Evolutionary conservation across 2,113 vertebrate genomes (phyloP), one percentile per base, ranked within the genome.

Genomic region (Pedetes capensis): DNA sequence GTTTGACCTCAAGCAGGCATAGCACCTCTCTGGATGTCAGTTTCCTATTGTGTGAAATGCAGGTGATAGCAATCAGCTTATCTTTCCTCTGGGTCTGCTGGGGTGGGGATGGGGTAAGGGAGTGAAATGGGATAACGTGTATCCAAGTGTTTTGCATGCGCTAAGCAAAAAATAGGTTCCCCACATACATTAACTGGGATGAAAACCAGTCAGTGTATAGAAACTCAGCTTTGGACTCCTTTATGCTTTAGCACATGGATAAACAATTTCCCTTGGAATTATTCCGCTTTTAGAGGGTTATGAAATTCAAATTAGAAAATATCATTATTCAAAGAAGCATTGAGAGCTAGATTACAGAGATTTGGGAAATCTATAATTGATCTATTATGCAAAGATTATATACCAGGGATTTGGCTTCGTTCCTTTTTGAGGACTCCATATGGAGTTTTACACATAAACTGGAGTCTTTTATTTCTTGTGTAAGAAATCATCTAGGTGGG

Each of bases 221-320:
- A 87, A 61, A 55, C 9, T 16, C 66, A 53, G 87, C 74, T 53
- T 64, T 69, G 39, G 39, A 37, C 59, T 37, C 42, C 57, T 87
- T 91, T 59, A 47, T 23, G 29, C 37, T 66, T 84, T 13, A 75
- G 57, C 23, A 14, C 2, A 6, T 55, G 66, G 95, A 6, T 78
- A 94, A 95, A 61, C 37, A 94, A 83, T 94, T 87, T 78, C 92
- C 72, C 11, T 84, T 55, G 49, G 53, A 97, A 96, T 88, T 89
- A 22, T 29, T 69, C 90, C 29, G 83, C 89, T 96, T 97, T 95
- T 64, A 90, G 49, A 96, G 87, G 78, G 63, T 87, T 95, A 91
- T 95, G 55, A 83, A 37, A 95, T 92, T 96, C 86, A 97, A 97
- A 97, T 57, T 32, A 55, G 76, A 53, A 95, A 97, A 96, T 88